These are phyloP conservation scores for Dicrurus megarhynchus DNA, from an alignment of 2,113 vertebrate species.

Conservation along the genomic window DNA sequence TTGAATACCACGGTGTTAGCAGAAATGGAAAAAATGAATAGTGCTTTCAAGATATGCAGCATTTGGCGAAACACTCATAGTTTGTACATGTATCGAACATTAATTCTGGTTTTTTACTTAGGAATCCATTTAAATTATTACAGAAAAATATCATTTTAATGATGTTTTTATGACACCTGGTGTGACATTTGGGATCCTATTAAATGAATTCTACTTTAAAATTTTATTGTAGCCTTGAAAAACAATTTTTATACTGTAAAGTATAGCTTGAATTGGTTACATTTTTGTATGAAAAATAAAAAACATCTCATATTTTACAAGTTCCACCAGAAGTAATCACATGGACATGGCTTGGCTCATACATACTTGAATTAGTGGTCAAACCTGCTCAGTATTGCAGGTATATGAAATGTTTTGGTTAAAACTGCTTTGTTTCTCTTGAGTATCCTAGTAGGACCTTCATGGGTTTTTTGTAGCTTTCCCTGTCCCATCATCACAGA, in stretches of 20 bases:
- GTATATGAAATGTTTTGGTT: background rate
- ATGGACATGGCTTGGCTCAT: background rate
- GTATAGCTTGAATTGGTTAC: background rate
- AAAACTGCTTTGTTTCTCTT: background rate
- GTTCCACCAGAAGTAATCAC: background rate
- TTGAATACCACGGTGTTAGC: background rate
- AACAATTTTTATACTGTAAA: background rate
- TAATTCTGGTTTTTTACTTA: background rate
- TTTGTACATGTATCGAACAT: background rate
- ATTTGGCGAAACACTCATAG: background rate
- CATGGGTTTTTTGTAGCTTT: background rate
- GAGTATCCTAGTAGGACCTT: background rate
- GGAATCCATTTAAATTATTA: background rate
- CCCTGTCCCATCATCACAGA: background rate
- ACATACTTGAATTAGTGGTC: background rate
- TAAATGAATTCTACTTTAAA: background rate
- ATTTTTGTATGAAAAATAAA: background rate
- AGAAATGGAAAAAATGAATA: constrained; percentile 4
- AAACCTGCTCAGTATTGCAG: background rate
- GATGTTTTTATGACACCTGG: background rate
- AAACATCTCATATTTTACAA: background rate
- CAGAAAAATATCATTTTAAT: background rate
- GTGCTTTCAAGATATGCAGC: background rate
- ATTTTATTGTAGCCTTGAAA: background rate
- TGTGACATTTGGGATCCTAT: background rate